Percentiles rank a stretch among this genome's conserved stretches.
phyloP scores from a whole-genome alignment of 2,113 vertebrate species.

The Otocyon megalotis region DNA sequence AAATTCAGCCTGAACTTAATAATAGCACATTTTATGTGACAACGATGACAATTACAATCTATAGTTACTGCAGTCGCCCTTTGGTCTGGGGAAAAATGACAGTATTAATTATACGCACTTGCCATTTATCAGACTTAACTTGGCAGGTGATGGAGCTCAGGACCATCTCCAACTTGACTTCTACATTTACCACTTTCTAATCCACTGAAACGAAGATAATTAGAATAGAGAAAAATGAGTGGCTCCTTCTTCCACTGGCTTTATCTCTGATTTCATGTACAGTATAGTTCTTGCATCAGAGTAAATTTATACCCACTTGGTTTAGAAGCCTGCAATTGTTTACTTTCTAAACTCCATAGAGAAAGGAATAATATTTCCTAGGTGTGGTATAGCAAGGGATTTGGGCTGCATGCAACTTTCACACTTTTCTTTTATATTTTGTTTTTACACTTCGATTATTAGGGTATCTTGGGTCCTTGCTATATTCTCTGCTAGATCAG shows the following conservation, averaged over 20 bases:
- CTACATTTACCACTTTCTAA: slow-evolving; percentile 92
- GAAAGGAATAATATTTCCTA: slow-evolving; percentile 67
- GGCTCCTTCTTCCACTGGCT: slow-evolving; percentile 72
- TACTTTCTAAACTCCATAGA: slow-evolving; percentile 61
- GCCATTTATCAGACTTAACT: slow-evolving; percentile 92
- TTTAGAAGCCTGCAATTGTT: slow-evolving; percentile 69
- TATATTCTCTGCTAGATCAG: slow-evolving; percentile 53
- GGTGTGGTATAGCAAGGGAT: neutral
- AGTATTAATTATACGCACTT: slow-evolving; percentile 91
- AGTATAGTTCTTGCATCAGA: slow-evolving; percentile 42
- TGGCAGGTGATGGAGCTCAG: slow-evolving; percentile 89
- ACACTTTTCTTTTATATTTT: slow-evolving; percentile 63
- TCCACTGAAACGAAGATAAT: slow-evolving; percentile 90
- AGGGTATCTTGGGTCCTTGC: slow-evolving; percentile 14
- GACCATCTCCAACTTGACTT: slow-evolving; percentile 88
- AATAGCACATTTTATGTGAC: slow-evolving; percentile 95
- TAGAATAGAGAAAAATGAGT: slow-evolving; percentile 89
- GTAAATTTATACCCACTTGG: slow-evolving; percentile 65
- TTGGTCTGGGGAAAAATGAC: slow-evolving; percentile 89
- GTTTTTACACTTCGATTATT: slow-evolving; percentile 60
- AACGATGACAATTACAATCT: slow-evolving; percentile 95
- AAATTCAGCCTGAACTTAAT: slow-evolving; percentile 94
- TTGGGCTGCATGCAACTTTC: slow-evolving; percentile 40
- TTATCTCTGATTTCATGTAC: slow-evolving; percentile 63
- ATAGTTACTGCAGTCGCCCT: slow-evolving; percentile 89